Percentiles rank a stretch among this genome's conserved stretches.
Evolutionary conservation across 2,797 vertebrate genomes (phyloP).

Genomic region (Trematomus bernacchii): DNA sequence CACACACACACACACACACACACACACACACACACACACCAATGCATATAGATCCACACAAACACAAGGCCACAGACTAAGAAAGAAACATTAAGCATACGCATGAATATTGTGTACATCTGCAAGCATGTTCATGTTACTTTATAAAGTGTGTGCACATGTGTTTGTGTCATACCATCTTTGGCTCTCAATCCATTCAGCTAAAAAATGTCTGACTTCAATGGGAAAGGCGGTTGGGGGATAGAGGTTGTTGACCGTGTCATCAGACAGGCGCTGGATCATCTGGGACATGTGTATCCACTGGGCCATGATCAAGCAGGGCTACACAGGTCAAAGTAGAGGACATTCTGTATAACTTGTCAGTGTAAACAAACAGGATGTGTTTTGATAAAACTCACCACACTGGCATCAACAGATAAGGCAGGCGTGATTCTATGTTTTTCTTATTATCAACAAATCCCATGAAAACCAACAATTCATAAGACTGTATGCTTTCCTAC

Average conservation of each 20-base stretch:
- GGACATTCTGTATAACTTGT: background rate
- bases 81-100: background rate
- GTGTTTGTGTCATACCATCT: slow-evolving; percentile 77
- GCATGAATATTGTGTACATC: background rate
- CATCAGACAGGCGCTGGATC: slow-evolving; percentile 69
- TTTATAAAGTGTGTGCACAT: background rate
- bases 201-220: slow-evolving; percentile 83
- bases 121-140: background rate
- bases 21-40: background rate
- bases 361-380: background rate
- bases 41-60: background rate
- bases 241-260: slow-evolving; percentile 79
- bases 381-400: background rate
- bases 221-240: slow-evolving; percentile 81
- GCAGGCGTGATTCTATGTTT: background rate
- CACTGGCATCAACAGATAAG: background rate
- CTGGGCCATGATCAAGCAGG: slow-evolving; percentile 81
- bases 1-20: background rate
- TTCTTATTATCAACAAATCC: background rate
- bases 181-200: slow-evolving; percentile 85
- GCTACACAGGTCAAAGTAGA: slow-evolving; percentile 32
- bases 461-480: background rate
- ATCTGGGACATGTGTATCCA: slow-evolving; percentile 82
- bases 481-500: background rate
- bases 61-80: background rate